Conservation (phyloP, 2,113 vertebrate genomes). For the Pygathrix nemaeus region DNA sequence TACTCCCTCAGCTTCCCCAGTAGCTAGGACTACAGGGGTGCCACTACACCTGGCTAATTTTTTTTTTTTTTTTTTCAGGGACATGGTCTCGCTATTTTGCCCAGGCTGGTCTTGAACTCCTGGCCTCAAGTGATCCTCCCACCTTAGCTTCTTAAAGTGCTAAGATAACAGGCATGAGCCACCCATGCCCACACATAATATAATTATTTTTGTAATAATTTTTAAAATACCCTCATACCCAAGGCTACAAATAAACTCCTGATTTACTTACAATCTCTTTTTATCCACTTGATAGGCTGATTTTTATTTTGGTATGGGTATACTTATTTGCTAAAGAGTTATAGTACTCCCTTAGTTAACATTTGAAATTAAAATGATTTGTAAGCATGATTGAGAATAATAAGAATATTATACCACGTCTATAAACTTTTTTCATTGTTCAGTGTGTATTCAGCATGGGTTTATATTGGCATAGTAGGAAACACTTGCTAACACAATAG, state of each 20-base stretch:
- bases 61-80: no score
- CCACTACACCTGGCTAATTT: no score
- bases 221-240: conserved; percentile 1
- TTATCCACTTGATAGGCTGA: background rate
- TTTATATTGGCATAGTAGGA: background rate
- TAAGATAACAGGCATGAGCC: no score
- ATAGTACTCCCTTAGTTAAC: conserved; percentile 48
- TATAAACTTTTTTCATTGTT: conserved; percentile 8
- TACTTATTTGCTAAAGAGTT: conserved; percentile 39
- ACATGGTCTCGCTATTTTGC: no score
- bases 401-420: background rate
- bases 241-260: background rate
- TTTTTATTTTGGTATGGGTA: conserved; percentile 51
- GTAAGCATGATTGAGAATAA: conserved; percentile 42
- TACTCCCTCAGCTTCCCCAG: no score
- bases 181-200: background rate
- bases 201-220: background rate
- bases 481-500: background rate
- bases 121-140: no score
- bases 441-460: background rate
- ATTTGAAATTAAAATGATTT: conserved; percentile 54
- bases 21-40: no score
- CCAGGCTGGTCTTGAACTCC: no score
- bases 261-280: conserved; percentile 32
- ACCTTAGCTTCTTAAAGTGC: no score